Base-by-base conservation (phyloP, 53 echinoderm and acorn worm genomes). In the Crossaster papposus region DNA sequence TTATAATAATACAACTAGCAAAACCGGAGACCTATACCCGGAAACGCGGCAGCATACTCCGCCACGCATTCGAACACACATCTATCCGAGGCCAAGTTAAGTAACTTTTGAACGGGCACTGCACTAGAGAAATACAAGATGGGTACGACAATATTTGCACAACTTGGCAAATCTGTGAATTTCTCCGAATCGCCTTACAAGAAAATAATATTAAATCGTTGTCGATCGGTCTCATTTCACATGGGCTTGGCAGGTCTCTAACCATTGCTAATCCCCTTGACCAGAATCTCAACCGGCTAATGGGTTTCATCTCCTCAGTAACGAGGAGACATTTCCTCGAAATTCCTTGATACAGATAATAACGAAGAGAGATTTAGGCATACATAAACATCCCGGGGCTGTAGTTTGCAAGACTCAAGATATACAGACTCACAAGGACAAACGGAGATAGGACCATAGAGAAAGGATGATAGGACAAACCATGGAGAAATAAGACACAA, bases 341-440 rank as follows among this genome's bases (percentile, higher is more conserved):
- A 82, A 65, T 62, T 20, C 82, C 22, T 32, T 23, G 23, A 22
- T 37, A 36, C 18, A 14, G 82, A 82, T 82, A 82, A 82, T 26
- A n/a, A n/a, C n/a, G n/a, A n/a, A 38, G 28, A 50, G 14, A 36
- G 36, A 36, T 36, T 65, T 38, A 37, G 38, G 36, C 14, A 68
- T n/a, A 23, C 38, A 82, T 64, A 64, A 65, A 64, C 82, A 30
- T 22, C 38, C 36, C 64, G 36, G n/a, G 65, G 64, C 30, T n/a
- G n/a, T n/a, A 30, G 44, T 36, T 23, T 7, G 26, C 20, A 78
- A 51, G 78, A 82, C 82, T 68, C 82, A 82, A 65, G 65, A 82
- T 65, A n/a, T 36, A 35, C 34, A 35, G 29, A n/a, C n/a, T 22
- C 30, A 54, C 81, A 58, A 79, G 54, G 52, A 79, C 54, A 54